A percentile compares a stretch with the other conserved stretches of the same genome.
phyloP scores from a whole-genome alignment of 2,113 vertebrate genomes.

The Pandion haliaetus region DNA sequence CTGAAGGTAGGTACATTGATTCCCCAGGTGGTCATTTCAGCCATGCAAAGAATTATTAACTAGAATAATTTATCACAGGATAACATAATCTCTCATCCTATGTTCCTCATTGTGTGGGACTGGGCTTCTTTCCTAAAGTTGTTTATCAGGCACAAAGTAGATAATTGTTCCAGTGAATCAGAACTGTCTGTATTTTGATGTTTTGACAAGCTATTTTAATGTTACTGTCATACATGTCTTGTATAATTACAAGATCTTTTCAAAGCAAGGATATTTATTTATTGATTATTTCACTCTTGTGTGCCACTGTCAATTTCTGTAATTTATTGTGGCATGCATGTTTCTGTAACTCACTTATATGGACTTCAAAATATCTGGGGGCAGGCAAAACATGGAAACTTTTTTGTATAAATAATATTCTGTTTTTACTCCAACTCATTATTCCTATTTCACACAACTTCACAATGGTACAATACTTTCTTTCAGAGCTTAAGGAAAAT shows the following conservation, averaged over 20 bases:
- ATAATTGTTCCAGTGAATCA: constrained; percentile 1
- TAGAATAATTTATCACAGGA: neutral
- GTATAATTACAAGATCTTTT: constrained; percentile 19
- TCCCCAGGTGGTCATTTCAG: neutral
- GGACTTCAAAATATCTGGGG: neutral
- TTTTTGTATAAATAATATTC: neutral
- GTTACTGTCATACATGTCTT: neutral
- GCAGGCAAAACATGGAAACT: neutral
- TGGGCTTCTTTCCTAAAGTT: neutral
- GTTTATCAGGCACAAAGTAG: neutral
- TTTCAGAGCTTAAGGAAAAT: neutral
- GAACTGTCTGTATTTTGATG: constrained; percentile 12
- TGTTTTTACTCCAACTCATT: neutral
- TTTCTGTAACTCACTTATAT: neutral
- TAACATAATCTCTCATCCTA: neutral
- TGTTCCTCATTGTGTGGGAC: neutral
- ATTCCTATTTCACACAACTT: neutral
- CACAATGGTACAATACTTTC: neutral
- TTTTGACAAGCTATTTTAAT: constrained; percentile 43
- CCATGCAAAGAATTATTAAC: neutral
- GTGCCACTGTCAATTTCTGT: neutral
- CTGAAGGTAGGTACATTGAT: neutral
- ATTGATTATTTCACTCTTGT: constrained; percentile 12
- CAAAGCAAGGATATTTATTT: neutral
- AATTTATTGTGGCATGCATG: neutral